phyloP scores from a whole-genome alignment of 2,113 vertebrate genomes.

The Brachyistius frenatus region DNA sequence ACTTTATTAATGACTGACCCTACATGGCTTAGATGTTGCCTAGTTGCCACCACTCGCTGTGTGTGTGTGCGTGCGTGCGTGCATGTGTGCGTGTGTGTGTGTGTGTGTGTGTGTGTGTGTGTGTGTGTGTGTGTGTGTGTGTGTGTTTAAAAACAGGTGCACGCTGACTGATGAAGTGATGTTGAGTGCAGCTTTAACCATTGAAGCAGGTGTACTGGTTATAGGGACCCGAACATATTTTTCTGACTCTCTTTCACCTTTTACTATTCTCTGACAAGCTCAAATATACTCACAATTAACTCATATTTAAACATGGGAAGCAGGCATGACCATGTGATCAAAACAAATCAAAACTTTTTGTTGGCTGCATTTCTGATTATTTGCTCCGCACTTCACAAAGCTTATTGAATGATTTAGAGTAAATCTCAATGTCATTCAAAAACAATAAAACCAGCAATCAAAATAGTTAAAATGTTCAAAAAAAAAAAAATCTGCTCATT shows the following conservation, averaged over 20 bases:
- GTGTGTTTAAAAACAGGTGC: constrained; percentile 69
- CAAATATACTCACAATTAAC: constrained; percentile 8
- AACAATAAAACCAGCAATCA: not conserved
- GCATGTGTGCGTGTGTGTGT: constrained; percentile 42
- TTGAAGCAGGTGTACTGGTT: constrained; percentile 60
- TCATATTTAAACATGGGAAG: not conserved
- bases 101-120: constrained; percentile 44
- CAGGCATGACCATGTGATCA: not conserved
- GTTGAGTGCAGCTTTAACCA: constrained; percentile 60
- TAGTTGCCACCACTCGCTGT: constrained; percentile 65
- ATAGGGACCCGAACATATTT: constrained; percentile 29
- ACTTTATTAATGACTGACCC: constrained; percentile 84
- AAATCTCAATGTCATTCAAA: not conserved
- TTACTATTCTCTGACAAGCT: constrained; percentile 12
- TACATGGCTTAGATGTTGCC: constrained; percentile 70
- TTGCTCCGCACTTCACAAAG: not conserved
- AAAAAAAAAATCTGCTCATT: constrained; percentile 3
- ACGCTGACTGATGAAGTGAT: constrained; percentile 72
- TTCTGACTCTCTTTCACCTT: constrained; percentile 23
- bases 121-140: constrained; percentile 43
- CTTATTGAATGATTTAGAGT: not conserved
- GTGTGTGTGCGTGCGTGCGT: constrained; percentile 33
- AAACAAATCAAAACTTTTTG: not conserved
- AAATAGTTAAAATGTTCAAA: too few relatives aligned
- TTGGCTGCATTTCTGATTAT: not conserved